Evolutionary conservation across 2,113 vertebrate species (phyloP).

Genomic region (Myotis brandtii): DNA sequence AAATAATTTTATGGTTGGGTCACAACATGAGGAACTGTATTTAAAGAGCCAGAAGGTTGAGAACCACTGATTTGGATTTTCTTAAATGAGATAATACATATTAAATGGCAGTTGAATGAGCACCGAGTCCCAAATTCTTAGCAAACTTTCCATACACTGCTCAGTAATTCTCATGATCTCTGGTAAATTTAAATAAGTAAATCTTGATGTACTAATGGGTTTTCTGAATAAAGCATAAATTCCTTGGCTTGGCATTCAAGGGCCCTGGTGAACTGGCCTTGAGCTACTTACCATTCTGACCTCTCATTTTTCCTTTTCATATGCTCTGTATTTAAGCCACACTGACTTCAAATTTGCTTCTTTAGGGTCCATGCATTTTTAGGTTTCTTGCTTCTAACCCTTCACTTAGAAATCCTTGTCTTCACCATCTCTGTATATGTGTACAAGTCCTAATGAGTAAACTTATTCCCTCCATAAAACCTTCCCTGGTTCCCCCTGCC

Average conservation of each 20-base stretch:
- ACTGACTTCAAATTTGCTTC: conserved; percentile 42
- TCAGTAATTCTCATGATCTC: not conserved
- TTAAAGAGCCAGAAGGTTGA: too few relatives aligned
- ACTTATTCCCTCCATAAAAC: conserved; percentile 12
- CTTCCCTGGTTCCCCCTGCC: not conserved
- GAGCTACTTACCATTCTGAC: conserved; percentile 4
- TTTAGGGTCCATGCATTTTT: not conserved
- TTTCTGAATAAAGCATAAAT: conserved; percentile 49
- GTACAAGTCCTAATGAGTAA: not conserved
- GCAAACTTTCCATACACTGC: not conserved
- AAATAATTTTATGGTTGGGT: too few relatives aligned
- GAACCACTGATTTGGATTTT: not conserved
- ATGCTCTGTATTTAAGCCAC: not conserved
- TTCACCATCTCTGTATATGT: conserved; percentile 18
- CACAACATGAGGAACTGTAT: too few relatives aligned
- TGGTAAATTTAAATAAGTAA: conserved; percentile 18
- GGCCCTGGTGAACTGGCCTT: not conserved
- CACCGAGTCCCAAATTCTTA: not conserved
- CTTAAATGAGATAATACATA: not conserved
- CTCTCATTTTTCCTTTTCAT: conserved; percentile 15
- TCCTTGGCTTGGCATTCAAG: not conserved
- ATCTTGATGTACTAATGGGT: conserved; percentile 8
- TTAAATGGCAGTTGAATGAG: conserved; percentile 29
- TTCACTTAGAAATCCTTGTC: conserved; percentile 54
- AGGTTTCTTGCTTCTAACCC: not conserved